A percentile compares a stretch with the other conserved stretches of the same genome.
Evolutionary conservation across 2,797 vertebrate genomes (phyloP).

Genomic region (Glossophaga mutica): DNA sequence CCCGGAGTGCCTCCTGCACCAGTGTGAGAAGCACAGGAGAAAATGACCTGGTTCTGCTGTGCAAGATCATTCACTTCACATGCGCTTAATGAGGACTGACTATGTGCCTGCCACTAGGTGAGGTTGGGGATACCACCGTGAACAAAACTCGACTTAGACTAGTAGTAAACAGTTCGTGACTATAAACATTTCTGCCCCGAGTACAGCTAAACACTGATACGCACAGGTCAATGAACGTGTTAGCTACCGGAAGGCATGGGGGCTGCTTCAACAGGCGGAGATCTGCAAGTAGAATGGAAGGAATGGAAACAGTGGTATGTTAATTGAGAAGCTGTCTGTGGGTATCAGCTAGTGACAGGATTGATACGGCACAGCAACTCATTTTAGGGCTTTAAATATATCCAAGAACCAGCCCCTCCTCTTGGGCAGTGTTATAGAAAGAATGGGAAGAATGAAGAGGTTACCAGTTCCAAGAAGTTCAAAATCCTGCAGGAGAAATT

Average conservation of each 20-base stretch:
- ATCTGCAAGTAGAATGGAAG: not conserved
- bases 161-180: not conserved
- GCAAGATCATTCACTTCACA: not conserved
- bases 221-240: not conserved
- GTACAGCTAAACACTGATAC: not conserved
- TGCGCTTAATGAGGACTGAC: not conserved
- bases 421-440: not conserved
- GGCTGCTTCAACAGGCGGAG: not conserved
- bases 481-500: not conserved
- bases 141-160: not conserved
- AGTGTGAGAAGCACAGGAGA: not conserved
- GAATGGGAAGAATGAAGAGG: not conserved
- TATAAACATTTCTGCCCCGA: not conserved
- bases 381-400: not conserved
- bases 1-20: not conserved
- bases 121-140: not conserved
- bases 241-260: not conserved
- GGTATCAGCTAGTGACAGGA: not conserved
- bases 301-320: not conserved
- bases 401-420: not conserved
- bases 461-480: not conserved
- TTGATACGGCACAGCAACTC: not conserved
- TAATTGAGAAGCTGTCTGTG: not conserved
- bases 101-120: not conserved
- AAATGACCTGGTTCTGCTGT: not conserved